Conservation (phyloP, 2,797 vertebrate genomes). For the Buceros bicornis region DNA sequence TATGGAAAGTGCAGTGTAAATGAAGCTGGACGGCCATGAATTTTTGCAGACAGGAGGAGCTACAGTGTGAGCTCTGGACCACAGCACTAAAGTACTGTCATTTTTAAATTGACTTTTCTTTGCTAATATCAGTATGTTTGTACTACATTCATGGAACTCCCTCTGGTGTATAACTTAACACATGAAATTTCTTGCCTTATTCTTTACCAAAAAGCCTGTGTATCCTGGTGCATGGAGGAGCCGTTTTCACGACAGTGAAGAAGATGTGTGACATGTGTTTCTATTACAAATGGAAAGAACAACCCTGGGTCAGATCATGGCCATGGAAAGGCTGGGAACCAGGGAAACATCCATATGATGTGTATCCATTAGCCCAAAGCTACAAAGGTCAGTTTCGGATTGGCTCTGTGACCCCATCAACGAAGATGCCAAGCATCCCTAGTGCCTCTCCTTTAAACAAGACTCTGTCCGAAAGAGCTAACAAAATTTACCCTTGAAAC, state of each 20-base stretch:
- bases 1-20: slow-evolving; percentile 41
- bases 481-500: background rate
- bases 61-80: slow-evolving; percentile 29
- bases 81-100: slow-evolving; percentile 58
- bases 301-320: background rate
- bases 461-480: background rate
- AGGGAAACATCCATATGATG: background rate
- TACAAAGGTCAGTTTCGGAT: background rate
- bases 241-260: slow-evolving; percentile 37
- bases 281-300: slow-evolving; percentile 59
- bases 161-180: slow-evolving; percentile 81
- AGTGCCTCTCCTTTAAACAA: background rate
- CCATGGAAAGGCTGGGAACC: background rate
- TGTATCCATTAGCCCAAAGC: slow-evolving; percentile 36
- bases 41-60: slow-evolving; percentile 20
- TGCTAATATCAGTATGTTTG: slow-evolving; percentile 72
- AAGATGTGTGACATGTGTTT: slow-evolving; percentile 58
- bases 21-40: background rate
- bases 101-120: slow-evolving; percentile 79
- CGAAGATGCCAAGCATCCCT: background rate
- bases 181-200: slow-evolving; percentile 75
- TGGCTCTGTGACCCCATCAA: background rate
- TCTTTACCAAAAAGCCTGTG: slow-evolving; percentile 48
- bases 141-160: slow-evolving; percentile 81
- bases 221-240: slow-evolving; percentile 39